A percentile compares a stretch with the other conserved stretches of the same genome.
These are phyloP conservation scores for Amazonetta brasiliensis DNA, from an alignment of 2,797 vertebrate species.

Conservation along the genomic window DNA sequence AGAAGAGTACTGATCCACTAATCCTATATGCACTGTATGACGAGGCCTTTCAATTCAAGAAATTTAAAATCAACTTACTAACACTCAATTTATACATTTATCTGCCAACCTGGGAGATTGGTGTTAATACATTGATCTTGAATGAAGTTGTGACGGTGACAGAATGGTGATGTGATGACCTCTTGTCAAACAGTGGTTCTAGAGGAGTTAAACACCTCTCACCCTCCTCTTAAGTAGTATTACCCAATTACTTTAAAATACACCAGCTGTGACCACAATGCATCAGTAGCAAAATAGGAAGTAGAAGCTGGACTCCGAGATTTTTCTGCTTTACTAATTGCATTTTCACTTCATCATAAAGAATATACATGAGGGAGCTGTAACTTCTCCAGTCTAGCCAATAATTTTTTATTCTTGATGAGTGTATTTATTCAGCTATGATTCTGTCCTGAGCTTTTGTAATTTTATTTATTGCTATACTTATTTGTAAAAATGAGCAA, in stretches of 20 bases:
- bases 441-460: conserved; percentile 51
- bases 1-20: neutral
- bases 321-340: conserved; percentile 55
- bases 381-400: conserved; percentile 32
- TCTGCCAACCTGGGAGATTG: neutral
- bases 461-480: conserved; percentile 65
- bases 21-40: neutral
- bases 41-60: neutral
- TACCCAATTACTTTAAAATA: conserved; percentile 1
- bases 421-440: conserved; percentile 46
- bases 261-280: neutral
- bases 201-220: neutral
- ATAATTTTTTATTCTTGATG: conserved; percentile 55
- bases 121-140: neutral
- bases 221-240: neutral
- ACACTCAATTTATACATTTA: neutral
- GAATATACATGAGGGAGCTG: conserved; percentile 26
- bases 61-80: neutral
- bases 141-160: neutral
- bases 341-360: conserved; percentile 32
- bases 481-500: conserved; percentile 72
- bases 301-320: neutral
- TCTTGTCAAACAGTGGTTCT: neutral
- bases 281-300: neutral
- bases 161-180: neutral